Conservation (phyloP, 2,113 vertebrate genomes). For the Tringa solitaria region DNA sequence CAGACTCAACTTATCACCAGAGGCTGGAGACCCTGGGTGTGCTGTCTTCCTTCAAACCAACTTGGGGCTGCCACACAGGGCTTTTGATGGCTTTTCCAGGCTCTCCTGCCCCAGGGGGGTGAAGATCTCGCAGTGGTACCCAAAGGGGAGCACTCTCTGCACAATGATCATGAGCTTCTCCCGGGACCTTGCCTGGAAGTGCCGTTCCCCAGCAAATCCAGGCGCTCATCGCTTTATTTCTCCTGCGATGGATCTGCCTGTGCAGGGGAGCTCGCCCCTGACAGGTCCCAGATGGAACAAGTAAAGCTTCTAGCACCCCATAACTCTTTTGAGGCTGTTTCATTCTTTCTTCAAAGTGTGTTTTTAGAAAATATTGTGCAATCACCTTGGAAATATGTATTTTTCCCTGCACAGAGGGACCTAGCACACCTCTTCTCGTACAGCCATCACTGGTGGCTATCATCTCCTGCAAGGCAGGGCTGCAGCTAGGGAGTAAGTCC, state of each 20-base stretch:
- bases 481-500: not conserved
- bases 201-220: not conserved
- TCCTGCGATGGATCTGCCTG: not conserved
- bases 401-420: not conserved
- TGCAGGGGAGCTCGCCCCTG: not conserved
- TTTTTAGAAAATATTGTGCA: not conserved
- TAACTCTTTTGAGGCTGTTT: not conserved
- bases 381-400: not conserved
- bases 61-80: not conserved
- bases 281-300: not conserved
- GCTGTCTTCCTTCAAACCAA: not conserved
- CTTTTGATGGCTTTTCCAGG: not conserved
- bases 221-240: not conserved
- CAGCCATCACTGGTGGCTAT: not conserved
- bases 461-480: not conserved
- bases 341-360: not conserved
- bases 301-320: not conserved
- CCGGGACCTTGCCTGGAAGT: not conserved
- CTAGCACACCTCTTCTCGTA: accelerated
- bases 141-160: not conserved
- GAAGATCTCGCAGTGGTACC: not conserved
- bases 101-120: not conserved
- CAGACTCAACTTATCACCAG: not conserved
- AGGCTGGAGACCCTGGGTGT: not conserved
- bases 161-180: not conserved